Evolutionary conservation across 2,113 vertebrate species (phyloP).

Genomic region (Percopsis transmontana): DNA sequence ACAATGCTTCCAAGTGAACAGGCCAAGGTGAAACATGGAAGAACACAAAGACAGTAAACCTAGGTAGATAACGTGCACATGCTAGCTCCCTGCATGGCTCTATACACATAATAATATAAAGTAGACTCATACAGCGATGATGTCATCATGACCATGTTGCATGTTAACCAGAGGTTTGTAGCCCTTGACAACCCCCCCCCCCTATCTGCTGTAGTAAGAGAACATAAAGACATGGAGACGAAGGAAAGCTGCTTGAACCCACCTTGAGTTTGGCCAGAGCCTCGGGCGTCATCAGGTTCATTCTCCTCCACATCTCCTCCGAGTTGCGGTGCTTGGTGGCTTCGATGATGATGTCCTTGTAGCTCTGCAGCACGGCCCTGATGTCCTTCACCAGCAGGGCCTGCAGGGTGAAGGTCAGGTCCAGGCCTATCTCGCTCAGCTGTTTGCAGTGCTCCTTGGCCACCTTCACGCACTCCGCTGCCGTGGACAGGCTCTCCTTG

Average conservation of each 20-base stretch:
- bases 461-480: constrained; percentile 94
- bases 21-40: not conserved
- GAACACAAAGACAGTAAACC: no score
- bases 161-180: no score
- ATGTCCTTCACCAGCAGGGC: constrained; percentile 93
- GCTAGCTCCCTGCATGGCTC: no score
- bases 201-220: no score
- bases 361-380: constrained; percentile 88
- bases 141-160: no score
- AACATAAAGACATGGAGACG: no score
- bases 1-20: not conserved
- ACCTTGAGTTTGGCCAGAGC: constrained; percentile 91
- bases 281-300: constrained; percentile 99
- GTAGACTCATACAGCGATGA: no score
- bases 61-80: no score
- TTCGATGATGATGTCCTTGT: constrained; percentile 97
- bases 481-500: constrained; percentile 95
- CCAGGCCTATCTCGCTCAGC: constrained; percentile 92
- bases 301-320: constrained; percentile 96
- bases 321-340: constrained; percentile 98
- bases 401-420: constrained; percentile 95
- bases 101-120: no score
- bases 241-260: no score
- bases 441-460: constrained; percentile 96
- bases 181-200: no score